These are phyloP conservation scores for Megaceryle maxima DNA, from an alignment of 2,113 vertebrate species.

Conservation along the genomic window DNA sequence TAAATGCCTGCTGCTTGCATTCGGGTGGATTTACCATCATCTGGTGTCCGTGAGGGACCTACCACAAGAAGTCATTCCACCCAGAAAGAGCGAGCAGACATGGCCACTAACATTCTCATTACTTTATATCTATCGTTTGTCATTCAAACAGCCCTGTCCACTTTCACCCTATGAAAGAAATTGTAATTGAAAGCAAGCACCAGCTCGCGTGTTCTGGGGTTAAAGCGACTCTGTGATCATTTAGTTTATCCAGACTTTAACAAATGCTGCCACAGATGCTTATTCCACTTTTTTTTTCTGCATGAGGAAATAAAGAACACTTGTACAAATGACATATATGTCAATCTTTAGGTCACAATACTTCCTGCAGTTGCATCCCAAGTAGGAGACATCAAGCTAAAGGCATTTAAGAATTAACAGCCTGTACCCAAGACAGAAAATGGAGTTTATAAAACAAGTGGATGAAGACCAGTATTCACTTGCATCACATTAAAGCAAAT, in stretches of 20 bases:
- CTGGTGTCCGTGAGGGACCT: not conserved
- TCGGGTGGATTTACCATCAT: not conserved
- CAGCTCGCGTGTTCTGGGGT: not conserved
- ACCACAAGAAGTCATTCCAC: not conserved
- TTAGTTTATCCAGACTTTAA: not conserved
- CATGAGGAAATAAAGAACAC: conserved; percentile 6
- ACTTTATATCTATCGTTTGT: not conserved
- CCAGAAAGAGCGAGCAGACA: not conserved
- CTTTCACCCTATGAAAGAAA: not conserved
- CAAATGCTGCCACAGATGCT: conserved; percentile 3
- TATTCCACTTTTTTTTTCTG: not conserved
- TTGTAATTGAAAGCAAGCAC: not conserved
- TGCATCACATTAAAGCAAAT: conserved; percentile 35
- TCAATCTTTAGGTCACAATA: conserved; percentile 44
- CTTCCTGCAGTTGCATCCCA: conserved; percentile 38
- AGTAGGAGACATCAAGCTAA: conserved; percentile 22
- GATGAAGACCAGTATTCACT: conserved; percentile 25
- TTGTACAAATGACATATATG: conserved; percentile 45
- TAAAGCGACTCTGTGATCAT: not conserved
- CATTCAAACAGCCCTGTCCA: not conserved
- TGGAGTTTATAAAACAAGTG: conserved; percentile 46
- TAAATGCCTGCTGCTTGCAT: not conserved
- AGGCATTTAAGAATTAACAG: conserved; percentile 61
- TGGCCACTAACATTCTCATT: not conserved
- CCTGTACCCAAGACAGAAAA: conserved; percentile 5